Evolutionary conservation across 2,888 invertebrate species (phyloP).

Genomic region (Caenorhabditis panamensis): DNA sequence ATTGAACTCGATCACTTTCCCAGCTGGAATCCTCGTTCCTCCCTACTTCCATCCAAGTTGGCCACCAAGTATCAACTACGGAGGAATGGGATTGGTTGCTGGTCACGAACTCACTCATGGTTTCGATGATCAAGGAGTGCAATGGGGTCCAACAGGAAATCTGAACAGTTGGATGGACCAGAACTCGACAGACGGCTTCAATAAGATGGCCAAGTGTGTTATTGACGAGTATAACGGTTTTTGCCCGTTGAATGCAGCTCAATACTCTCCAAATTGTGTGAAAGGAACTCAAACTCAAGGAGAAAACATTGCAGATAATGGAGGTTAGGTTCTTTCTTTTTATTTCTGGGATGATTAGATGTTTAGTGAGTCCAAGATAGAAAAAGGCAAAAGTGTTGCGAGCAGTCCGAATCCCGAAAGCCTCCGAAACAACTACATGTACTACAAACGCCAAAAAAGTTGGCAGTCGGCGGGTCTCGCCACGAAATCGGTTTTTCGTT

Average conservation of each 20-base stretch:
- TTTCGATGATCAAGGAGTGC: slow-evolving; percentile 87
- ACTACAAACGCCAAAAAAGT: too few species aligned
- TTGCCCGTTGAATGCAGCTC: slow-evolving; percentile 67
- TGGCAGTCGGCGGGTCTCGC: too few species aligned
- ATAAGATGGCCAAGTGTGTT: slow-evolving; percentile 73
- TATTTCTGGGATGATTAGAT: too few species aligned
- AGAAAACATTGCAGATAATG: slow-evolving; percentile 84
- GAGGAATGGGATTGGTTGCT: slow-evolving; percentile 98
- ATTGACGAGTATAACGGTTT: slow-evolving; percentile 72
- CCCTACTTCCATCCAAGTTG: slow-evolving; percentile 77
- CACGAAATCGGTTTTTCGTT: too few species aligned
- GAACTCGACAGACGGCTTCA: slow-evolving; percentile 66
- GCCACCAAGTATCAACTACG: slow-evolving; percentile 84
- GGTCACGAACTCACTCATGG: slow-evolving; percentile 95
- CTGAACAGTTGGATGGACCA: slow-evolving; percentile 72
- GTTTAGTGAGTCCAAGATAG: too few species aligned
- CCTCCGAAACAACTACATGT: too few species aligned
- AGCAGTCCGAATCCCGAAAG: too few species aligned
- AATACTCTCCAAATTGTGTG: slow-evolving; percentile 75
- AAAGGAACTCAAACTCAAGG: slow-evolving; percentile 84
- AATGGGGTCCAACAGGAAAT: slow-evolving; percentile 74
- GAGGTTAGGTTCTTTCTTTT: slow-evolving; percentile 67
- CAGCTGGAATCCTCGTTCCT: slow-evolving; percentile 77
- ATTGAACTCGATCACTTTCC: slow-evolving; percentile 79
- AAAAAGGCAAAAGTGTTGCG: too few species aligned